phyloP scores from a whole-genome alignment of 2,113 vertebrate genomes.

The Aphelocoma coerulescens region DNA sequence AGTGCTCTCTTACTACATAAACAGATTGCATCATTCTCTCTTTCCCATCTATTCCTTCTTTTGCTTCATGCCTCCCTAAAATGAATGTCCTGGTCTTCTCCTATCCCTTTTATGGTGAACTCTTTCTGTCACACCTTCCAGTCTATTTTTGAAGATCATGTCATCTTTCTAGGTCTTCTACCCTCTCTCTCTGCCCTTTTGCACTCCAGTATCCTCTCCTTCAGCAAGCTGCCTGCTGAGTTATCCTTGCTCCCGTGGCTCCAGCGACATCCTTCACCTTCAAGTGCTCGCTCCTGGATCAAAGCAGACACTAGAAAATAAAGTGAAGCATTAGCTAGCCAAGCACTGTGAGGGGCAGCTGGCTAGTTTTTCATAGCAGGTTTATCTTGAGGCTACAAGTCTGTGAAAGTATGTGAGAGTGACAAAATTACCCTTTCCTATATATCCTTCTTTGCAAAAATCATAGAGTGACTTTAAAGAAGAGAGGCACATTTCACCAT shows the following conservation, averaged over 20 bases:
- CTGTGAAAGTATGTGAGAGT: not conserved
- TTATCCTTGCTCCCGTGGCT: not conserved
- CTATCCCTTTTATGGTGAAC: not conserved
- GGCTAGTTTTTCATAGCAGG: not conserved
- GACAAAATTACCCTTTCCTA: not conserved
- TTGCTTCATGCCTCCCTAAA: not conserved
- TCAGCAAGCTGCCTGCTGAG: not conserved
- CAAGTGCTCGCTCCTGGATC: not conserved
- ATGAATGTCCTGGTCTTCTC: not conserved
- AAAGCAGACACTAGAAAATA: not conserved
- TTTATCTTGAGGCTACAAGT: not conserved
- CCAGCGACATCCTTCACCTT: not conserved
- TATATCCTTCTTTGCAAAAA: not conserved
- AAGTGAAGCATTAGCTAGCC: not conserved
- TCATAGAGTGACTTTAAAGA: not conserved
- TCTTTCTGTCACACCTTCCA: not conserved
- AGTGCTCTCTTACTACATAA: not conserved
- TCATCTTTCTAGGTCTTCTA: not conserved
- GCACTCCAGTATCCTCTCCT: not conserved
- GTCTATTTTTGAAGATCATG: not conserved
- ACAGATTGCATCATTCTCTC: not conserved
- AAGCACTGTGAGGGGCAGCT: not conserved
- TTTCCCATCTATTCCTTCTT: accelerated
- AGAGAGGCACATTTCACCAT: not conserved
- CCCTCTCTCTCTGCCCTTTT: not conserved